Percentiles rank a stretch among this genome's conserved stretches.
Evolutionary conservation across 2,888 invertebrate genomes (phyloP).

Genomic region (Lypha dubia): DNA sequence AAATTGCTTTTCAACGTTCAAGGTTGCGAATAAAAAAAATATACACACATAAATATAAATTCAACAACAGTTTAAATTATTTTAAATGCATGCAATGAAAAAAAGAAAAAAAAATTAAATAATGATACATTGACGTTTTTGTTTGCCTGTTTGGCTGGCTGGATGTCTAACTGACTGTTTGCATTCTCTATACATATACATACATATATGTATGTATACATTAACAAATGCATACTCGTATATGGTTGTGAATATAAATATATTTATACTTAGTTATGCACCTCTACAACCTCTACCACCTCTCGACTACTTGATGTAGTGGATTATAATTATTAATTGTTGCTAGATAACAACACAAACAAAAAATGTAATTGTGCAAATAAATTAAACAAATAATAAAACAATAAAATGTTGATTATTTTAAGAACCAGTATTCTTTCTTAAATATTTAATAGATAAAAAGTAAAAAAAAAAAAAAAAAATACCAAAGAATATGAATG

Average conservation of each 20-base stretch:
- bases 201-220: too few relatives aligned
- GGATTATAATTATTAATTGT: conserved; percentile 47
- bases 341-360: conserved; percentile 44
- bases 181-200: not conserved
- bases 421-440: not conserved
- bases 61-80: conserved; percentile 41
- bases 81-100: conserved; percentile 35
- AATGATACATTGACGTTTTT: conserved; percentile 54
- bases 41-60: conserved; percentile 3
- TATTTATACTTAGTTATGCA: conserved; percentile 11
- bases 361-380: conserved; percentile 1
- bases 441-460: not conserved
- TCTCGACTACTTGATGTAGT: not conserved
- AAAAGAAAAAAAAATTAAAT: conserved; percentile 47
- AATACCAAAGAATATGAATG: too few relatives aligned
- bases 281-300: not conserved
- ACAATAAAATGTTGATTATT: not conserved
- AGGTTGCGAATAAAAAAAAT: conserved; percentile 75
- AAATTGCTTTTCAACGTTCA: conserved; percentile 80
- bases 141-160: conserved; percentile 18
- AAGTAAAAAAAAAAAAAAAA: not conserved
- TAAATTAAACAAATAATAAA: not conserved
- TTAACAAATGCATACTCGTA: not conserved
- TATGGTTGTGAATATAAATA: conserved; percentile 5
- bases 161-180: conserved; percentile 3